Conservation (phyloP, 2,888 invertebrate species). For the Phorcus lineatus region DNA sequence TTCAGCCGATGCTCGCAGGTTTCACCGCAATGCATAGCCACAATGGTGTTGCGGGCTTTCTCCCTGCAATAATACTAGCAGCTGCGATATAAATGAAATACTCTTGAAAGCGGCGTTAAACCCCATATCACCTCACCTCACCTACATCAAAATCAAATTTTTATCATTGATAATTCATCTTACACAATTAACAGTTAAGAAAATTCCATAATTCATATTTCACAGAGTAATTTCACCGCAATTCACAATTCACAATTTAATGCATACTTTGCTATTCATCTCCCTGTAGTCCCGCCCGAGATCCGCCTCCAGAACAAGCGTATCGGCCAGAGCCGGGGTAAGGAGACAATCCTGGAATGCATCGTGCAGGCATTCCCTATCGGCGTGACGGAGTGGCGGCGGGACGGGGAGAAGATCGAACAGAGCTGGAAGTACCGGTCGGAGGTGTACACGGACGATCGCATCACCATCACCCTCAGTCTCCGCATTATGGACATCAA, state of each 20-base stretch:
- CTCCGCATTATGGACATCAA: slow-evolving; percentile 56
- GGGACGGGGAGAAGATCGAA: slow-evolving; percentile 54
- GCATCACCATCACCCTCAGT: slow-evolving; percentile 62
- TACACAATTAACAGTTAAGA: too few relatives aligned
- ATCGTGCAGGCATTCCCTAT: slow-evolving; percentile 70
- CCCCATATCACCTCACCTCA: too few relatives aligned
- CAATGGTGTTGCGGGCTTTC: too few relatives aligned
- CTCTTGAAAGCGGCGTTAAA: too few relatives aligned
- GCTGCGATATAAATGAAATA: too few relatives aligned
- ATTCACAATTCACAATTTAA: neutral
- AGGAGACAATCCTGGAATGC: slow-evolving; percentile 72
- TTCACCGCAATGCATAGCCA: too few relatives aligned
- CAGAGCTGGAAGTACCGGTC: slow-evolving; percentile 61
- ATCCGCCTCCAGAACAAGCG: slow-evolving; percentile 63
- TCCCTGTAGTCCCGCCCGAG: slow-evolving; percentile 68
- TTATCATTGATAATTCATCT: too few relatives aligned
- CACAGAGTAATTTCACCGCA: too few relatives aligned
- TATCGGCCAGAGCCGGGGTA: slow-evolving; percentile 67
- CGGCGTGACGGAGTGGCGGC: slow-evolving; percentile 65
- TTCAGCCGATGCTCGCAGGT: too few relatives aligned
- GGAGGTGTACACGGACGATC: slow-evolving; percentile 66
- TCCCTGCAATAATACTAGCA: too few relatives aligned
- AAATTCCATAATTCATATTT: too few relatives aligned
- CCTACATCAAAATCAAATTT: too few relatives aligned
- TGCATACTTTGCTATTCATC: neutral